These are phyloP conservation scores for Colossoma macropomum DNA, from an alignment of 2,113 vertebrate genomes.

Conservation along the genomic window DNA sequence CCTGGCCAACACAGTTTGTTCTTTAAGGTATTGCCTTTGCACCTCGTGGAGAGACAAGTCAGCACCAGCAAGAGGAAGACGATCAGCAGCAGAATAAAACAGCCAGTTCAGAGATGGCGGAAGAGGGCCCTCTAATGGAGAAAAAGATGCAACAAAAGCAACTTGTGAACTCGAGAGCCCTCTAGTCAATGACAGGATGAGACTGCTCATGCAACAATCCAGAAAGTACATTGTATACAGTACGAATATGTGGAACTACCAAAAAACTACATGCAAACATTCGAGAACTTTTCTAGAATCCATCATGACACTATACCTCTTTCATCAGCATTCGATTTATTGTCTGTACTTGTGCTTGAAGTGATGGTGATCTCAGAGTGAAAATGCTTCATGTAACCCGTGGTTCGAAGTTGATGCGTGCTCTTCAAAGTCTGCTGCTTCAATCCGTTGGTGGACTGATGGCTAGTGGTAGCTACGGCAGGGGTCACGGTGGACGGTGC, in stretches of 20 bases:
- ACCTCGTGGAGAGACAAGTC: not conserved
- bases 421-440: not conserved
- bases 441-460: not conserved
- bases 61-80: not conserved
- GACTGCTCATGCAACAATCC: too few species aligned
- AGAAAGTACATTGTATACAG: too few species aligned
- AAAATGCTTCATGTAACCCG: not conserved
- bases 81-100: not conserved
- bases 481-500: not conserved
- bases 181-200: too few species aligned
- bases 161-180: too few species aligned
- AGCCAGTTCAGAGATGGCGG: not conserved
- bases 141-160: not conserved
- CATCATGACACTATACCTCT: too few species aligned
- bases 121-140: conserved; percentile 9
- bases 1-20: not conserved
- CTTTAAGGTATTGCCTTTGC: conserved; percentile 22
- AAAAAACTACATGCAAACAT: too few species aligned
- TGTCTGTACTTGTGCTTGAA: not conserved
- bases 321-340: too few species aligned
- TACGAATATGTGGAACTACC: too few species aligned
- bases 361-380: too few species aligned
- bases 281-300: not conserved
- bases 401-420: not conserved
- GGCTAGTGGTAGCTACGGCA: not conserved